These are phyloP conservation scores for Homarus americanus DNA, from an alignment of 1,140 invertebrate species.

Conservation along the genomic window DNA sequence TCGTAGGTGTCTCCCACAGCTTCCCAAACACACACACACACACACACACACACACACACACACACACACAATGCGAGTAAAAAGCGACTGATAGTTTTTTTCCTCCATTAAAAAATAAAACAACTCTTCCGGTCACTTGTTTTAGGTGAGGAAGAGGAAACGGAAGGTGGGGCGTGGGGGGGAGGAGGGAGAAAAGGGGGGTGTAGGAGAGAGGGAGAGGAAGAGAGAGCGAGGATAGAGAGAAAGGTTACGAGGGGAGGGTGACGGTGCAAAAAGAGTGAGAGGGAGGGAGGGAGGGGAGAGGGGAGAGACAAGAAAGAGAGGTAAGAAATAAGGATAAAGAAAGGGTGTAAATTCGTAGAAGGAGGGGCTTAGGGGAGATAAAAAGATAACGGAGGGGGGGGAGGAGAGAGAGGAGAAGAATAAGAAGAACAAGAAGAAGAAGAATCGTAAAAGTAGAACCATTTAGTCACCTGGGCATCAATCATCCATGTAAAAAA, in stretches of 20 bases:
- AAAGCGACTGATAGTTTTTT: too few relatives aligned
- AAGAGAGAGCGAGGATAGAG: neutral
- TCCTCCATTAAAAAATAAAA: too few relatives aligned
- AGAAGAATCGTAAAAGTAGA: too few relatives aligned
- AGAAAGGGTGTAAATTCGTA: neutral
- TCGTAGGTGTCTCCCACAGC: too few relatives aligned
- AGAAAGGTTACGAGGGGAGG: neutral
- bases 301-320: neutral
- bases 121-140: too few relatives aligned
- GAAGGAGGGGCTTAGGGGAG: neutral
- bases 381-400: neutral
- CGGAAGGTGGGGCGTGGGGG: too few relatives aligned
- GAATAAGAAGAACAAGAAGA: neutral
- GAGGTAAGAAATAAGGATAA: neutral
- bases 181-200: neutral
- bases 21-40: too few relatives aligned
- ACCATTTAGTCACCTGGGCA: too few relatives aligned
- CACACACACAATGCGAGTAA: too few relatives aligned
- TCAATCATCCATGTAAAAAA: too few relatives aligned
- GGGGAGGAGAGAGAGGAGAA: neutral
- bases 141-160: too few relatives aligned
- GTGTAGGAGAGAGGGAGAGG: neutral
- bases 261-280: neutral
- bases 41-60: too few relatives aligned
- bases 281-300: neutral